Evolutionary conservation across 92 coral and sea anemone genomes (phyloP).

Genomic region (Anthopleura xanthogrammica): DNA sequence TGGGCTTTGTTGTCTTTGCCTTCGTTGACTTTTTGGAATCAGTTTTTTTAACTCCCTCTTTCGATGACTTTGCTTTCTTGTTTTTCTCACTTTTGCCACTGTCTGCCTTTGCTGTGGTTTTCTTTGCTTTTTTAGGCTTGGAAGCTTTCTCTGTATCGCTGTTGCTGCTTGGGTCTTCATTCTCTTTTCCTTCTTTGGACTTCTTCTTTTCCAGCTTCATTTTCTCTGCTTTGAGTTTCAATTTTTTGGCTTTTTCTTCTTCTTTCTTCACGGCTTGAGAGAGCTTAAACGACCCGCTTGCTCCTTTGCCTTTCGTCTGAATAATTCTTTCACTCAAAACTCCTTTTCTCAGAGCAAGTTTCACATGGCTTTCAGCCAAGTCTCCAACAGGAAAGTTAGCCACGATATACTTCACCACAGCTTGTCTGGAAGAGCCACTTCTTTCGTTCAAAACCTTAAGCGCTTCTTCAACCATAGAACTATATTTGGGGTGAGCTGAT

Average conservation of each 20-base stretch:
- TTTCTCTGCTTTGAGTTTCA: constrained; percentile 31
- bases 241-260: constrained; percentile 53
- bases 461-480: constrained; percentile 84
- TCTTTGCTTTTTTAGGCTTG: constrained; percentile 26
- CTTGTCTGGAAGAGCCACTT: constrained; percentile 87
- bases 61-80: constrained; percentile 15
- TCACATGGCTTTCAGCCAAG: constrained; percentile 52
- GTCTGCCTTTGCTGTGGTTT: not conserved
- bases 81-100: not conserved
- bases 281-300: constrained; percentile 76
- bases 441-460: constrained; percentile 66
- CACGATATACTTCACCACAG: constrained; percentile 68
- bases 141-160: not conserved
- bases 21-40: constrained; percentile 30
- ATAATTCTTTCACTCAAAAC: constrained; percentile 58
- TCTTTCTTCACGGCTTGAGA: constrained; percentile 77
- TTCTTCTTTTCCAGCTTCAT: constrained; percentile 39
- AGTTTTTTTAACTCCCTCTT: constrained; percentile 18
- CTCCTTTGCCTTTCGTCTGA: constrained; percentile 84
- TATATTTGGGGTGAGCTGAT: constrained; percentile 67
- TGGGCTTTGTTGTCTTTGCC: constrained; percentile 22
- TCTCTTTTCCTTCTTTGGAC: constrained; percentile 43
- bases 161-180: constrained; percentile 2
- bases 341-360: constrained; percentile 71
- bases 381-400: constrained; percentile 72